Evolutionary conservation across 2,888 invertebrate species (phyloP).

Genomic region (Lycophotia porphyrea): DNA sequence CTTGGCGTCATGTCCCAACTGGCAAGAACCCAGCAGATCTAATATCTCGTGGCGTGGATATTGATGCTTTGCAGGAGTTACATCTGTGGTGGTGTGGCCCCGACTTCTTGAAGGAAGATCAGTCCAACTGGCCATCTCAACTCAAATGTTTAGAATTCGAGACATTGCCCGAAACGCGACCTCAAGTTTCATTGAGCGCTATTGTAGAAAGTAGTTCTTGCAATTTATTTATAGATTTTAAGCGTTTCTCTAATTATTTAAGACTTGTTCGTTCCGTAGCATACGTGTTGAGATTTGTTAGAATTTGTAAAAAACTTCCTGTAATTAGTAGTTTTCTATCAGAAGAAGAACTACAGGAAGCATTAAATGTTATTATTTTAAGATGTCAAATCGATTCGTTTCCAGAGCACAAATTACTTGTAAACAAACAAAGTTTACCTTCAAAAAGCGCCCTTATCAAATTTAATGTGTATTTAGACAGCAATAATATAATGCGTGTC

Average conservation of each 20-base stretch:
- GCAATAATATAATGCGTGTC: background rate
- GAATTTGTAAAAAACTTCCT: background rate
- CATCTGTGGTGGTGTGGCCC: too few species aligned
- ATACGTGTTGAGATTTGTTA: background rate
- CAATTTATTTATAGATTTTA: background rate
- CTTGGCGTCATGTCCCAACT: background rate
- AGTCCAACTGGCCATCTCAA: background rate
- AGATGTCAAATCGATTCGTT: background rate
- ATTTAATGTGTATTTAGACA: slow-evolving; percentile 1
- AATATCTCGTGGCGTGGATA: too few species aligned
- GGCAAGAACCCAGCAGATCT: background rate
- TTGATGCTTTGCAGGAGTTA: too few species aligned
- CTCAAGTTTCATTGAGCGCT: background rate
- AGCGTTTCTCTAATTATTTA: background rate
- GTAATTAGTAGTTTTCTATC: background rate
- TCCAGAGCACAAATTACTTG: background rate
- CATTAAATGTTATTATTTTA: background rate
- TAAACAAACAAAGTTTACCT: background rate
- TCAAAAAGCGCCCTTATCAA: too few species aligned
- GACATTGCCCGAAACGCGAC: background rate
- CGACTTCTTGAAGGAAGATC: too few species aligned
- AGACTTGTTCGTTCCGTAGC: slow-evolving; percentile 5
- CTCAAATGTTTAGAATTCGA: background rate
- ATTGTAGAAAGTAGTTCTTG: background rate
- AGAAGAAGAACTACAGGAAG: too few species aligned